Conservation (phyloP, 2,797 vertebrate species). For the Thamnophis elegans region DNA sequence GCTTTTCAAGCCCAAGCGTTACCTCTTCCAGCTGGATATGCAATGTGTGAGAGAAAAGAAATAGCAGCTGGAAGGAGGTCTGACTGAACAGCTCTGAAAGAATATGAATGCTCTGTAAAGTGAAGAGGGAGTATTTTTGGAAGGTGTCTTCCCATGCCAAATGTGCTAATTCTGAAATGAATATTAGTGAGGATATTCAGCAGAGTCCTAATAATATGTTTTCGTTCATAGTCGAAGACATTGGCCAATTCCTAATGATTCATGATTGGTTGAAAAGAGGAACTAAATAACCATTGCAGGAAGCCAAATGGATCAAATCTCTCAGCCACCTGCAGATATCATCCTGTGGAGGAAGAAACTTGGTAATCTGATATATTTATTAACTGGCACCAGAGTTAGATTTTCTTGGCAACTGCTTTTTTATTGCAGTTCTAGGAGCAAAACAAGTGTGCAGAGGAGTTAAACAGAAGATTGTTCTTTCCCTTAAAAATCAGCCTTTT, state of each 20-base stretch:
- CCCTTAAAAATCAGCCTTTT: neutral
- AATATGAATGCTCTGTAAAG: neutral
- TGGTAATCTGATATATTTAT: slow-evolving; percentile 46
- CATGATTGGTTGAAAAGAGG: slow-evolving; percentile 8
- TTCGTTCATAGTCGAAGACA: slow-evolving; percentile 35
- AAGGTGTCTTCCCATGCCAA: neutral
- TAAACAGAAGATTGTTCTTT: slow-evolving; percentile 25
- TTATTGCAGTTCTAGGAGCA: slow-evolving; percentile 45
- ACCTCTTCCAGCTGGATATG: neutral
- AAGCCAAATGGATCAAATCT: slow-evolving; percentile 43
- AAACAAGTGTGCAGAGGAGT: slow-evolving; percentile 26
- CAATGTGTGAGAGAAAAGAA: neutral
- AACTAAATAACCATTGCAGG: slow-evolving; percentile 44
- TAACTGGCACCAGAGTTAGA: slow-evolving; percentile 37
- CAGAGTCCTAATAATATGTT: neutral
- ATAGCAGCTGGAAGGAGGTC: neutral
- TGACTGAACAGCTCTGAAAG: neutral
- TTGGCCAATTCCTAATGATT: slow-evolving; percentile 36
- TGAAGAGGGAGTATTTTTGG: neutral
- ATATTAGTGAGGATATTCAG: slow-evolving; percentile 1
- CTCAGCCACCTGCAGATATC: slow-evolving; percentile 11
- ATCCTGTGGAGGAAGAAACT: slow-evolving; percentile 35
- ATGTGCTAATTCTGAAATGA: neutral
- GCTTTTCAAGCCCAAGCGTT: neutral
- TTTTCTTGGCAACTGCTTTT: slow-evolving; percentile 45